Percentiles rank a stretch among this genome's conserved stretches.
Evolutionary conservation across 2,888 invertebrate genomes (phyloP).

Genomic region (Netelia fuscicornis): DNA sequence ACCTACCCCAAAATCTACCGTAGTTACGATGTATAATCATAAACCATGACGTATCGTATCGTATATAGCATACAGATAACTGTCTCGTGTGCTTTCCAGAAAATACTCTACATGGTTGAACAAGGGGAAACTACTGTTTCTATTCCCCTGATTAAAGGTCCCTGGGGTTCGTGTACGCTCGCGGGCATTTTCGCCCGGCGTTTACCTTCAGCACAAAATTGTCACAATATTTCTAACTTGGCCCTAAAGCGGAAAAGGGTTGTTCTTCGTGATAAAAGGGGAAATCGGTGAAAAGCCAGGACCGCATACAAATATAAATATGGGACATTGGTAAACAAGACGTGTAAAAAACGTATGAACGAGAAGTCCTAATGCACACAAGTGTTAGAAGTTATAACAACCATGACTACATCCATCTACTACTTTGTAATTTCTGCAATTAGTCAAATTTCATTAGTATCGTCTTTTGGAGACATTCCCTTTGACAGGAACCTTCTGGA

Average conservation of each 20-base stretch:
- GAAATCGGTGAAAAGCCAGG: conserved; percentile 20
- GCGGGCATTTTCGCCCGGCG: conserved; percentile 65
- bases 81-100: conserved; percentile 13
- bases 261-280: conserved; percentile 3
- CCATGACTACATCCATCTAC: conserved; percentile 71
- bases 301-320: conserved; percentile 16
- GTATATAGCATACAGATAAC: neutral
- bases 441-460: conserved; percentile 23
- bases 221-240: conserved; percentile 31
- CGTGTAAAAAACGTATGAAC: conserved; percentile 16
- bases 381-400: conserved; percentile 56
- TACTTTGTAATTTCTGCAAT: conserved; percentile 11
- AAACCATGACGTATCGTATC: neutral
- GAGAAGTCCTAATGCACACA: conserved; percentile 7
- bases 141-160: conserved; percentile 79
- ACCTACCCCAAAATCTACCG: neutral
- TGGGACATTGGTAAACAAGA: conserved; percentile 1
- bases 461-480: conserved; percentile 6
- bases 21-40: neutral
- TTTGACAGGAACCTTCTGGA: conserved; percentile 5
- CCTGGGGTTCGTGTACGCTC: conserved; percentile 69
- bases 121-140: conserved; percentile 51
- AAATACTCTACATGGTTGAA: neutral
- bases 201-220: conserved; percentile 49
- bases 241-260: conserved; percentile 51